Base-by-base conservation (phyloP, 92 coral and sea anemone species). In the Ricordea florida region DNA sequence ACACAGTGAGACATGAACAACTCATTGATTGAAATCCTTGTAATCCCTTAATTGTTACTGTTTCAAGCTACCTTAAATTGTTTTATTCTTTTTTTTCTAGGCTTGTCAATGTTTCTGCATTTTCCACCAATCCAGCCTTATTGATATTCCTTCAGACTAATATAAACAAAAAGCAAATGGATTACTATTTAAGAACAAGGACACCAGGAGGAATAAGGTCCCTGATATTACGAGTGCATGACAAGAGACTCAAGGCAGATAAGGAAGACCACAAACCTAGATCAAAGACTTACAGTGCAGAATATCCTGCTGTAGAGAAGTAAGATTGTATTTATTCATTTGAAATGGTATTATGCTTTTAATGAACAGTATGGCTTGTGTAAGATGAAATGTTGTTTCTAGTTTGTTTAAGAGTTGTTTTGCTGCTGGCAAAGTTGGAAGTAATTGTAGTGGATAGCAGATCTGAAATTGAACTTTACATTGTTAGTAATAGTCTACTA, bases 181-280 rank as follows among this genome's bases (percentile, higher is more conserved):
- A 90, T 23, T 82, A 78, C 57, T 87, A 73, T 37, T 33, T 90
- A 26, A 72, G 74, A 45, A 87, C 87, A 28, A 62, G 96, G 25
- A 90, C 92, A 4, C 89, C 86, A 0, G 92, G 89, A 3, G 91
- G 93, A 20, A 82, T 90, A 15, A 66, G 72, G 56, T 90, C 96
- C 29, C 81, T 90, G 5, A 69, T 87, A 14, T 4, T 71, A 3
- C 85, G 73, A 51, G 50, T 90, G 30, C 84, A 90, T 38, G 68
- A 77, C 29, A 90, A 72, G 72, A 72, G 62, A 8, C 24, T 69
- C 0, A 70, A 37, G 35, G 69, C 41, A 4, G 80, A 74, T 14
- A 32, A 70, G 6, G 34, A 56, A n/a, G 58, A 51, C 25, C 31
- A 64, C 10, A 38, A 69, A 57, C 60, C 59, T 2, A 42, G 79